phyloP scores from a whole-genome alignment of 2,888 invertebrate genomes.

The Nineta flava region DNA sequence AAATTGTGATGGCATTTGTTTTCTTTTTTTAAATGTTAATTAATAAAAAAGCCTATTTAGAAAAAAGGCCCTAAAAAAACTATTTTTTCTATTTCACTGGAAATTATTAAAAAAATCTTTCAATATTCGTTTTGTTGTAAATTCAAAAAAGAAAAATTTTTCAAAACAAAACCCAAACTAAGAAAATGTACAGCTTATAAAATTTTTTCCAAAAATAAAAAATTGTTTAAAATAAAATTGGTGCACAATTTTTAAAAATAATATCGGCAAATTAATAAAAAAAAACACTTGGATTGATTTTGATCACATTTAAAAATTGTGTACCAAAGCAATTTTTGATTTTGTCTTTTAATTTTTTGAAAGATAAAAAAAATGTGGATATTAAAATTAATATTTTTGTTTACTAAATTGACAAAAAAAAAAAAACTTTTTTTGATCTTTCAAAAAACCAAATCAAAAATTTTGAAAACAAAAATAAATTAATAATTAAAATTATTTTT shows the following conservation, averaged over 20 bases:
- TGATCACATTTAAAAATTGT: background rate
- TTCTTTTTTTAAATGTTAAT: background rate
- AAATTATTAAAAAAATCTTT: no score
- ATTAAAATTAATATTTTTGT: no score
- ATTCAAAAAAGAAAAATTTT: no score
- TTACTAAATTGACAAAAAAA: no score
- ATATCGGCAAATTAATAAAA: background rate
- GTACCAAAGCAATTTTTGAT: background rate
- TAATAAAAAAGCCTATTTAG: background rate
- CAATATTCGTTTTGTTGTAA: no score
- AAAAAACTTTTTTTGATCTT: background rate
- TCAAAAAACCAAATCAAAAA: background rate
- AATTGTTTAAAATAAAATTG: slow-evolving; percentile 1
- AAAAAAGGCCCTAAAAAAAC: background rate
- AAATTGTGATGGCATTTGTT: background rate
- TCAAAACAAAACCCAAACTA: background rate
- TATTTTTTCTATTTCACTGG: background rate
- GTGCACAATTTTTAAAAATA: slow-evolving; percentile 3
- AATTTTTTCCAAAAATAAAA: background rate
- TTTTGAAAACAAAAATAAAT: background rate
- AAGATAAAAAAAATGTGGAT: slow-evolving; percentile 2
- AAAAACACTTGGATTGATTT: background rate
- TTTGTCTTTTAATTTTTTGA: background rate
- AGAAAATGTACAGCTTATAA: background rate
- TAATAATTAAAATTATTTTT: background rate